These are phyloP conservation scores for Agrilus planipennis DNA, from an alignment of 1,140 invertebrate genomes.

Conservation along the genomic window DNA sequence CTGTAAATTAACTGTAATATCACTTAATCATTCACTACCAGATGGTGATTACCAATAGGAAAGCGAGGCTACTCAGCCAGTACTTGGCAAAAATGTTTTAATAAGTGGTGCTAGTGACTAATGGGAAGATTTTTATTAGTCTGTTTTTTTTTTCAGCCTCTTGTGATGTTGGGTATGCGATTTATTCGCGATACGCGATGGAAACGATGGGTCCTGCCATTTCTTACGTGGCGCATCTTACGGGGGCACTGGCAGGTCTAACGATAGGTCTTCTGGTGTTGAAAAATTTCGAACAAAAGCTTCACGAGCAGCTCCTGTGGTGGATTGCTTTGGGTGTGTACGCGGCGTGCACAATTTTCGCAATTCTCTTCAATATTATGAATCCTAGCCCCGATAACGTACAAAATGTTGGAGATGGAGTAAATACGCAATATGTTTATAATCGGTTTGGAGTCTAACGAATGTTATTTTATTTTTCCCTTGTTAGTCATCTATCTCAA, in stretches of 20 bases:
- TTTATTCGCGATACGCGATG: constrained; percentile 81
- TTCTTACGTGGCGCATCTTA: constrained; percentile 89
- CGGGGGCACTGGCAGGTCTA: constrained; percentile 78
- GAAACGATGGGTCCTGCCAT: constrained; percentile 65
- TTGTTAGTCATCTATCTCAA: constrained; percentile 1
- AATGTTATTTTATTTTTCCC: constrained; percentile 5
- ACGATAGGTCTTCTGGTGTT: constrained; percentile 86
- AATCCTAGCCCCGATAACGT: constrained; percentile 43
- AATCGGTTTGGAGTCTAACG: constrained; percentile 30
- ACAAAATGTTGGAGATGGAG: constrained; percentile 31
- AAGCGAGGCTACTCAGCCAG: too few relatives aligned
- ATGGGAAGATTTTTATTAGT: not conserved
- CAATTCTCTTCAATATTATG: constrained; percentile 82
- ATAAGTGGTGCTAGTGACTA: too few relatives aligned
- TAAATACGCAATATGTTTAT: constrained; percentile 33
- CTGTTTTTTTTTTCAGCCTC: constrained; percentile 50
- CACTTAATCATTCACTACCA: too few relatives aligned
- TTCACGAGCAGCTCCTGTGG: constrained; percentile 89
- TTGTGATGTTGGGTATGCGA: constrained; percentile 87
- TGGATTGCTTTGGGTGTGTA: constrained; percentile 91
- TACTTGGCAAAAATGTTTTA: too few relatives aligned
- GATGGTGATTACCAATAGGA: too few relatives aligned
- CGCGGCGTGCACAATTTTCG: constrained; percentile 82
- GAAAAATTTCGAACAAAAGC: constrained; percentile 91
- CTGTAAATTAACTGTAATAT: too few relatives aligned